These are phyloP conservation scores for Drusus annulatus DNA, from an alignment of 1,140 invertebrate genomes.

Conservation along the genomic window DNA sequence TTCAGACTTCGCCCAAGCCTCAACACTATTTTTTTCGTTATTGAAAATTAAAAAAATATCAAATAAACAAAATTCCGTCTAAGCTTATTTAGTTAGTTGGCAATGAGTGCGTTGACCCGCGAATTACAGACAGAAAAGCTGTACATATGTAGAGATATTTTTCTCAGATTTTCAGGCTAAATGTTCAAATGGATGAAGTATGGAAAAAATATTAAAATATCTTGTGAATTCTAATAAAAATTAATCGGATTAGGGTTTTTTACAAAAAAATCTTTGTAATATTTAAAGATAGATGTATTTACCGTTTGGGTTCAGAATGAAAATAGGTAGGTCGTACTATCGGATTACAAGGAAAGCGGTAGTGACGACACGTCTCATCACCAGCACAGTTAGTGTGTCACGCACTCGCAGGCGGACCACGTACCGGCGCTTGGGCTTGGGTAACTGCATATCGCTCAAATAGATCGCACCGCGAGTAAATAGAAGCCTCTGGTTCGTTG, in stretches of 20 bases:
- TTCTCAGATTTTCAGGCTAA: too few species aligned
- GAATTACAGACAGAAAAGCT: too few species aligned
- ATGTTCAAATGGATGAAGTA: too few species aligned
- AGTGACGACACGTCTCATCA: conserved; percentile 46
- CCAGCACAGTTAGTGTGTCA: conserved; percentile 47
- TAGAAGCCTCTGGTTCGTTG: conserved; percentile 50
- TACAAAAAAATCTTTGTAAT: too few species aligned
- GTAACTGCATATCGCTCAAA: conserved; percentile 52
- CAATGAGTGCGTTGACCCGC: too few species aligned
- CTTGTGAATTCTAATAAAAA: not conserved
- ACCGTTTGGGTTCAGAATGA: conserved; percentile 25
- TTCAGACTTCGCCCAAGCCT: too few species aligned
- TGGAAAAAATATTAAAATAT: not conserved
- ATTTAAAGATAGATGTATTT: conserved; percentile 15
- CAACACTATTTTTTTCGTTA: too few species aligned
- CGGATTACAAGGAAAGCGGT: conserved; percentile 48
- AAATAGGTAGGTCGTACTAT: conserved; percentile 41
- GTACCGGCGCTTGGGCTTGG: conserved; percentile 20
- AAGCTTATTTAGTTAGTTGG: too few species aligned
- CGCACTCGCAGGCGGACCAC: not conserved
- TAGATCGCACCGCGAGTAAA: conserved; percentile 45
- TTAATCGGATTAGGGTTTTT: not conserved
- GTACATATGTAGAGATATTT: too few species aligned
- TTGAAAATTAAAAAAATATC: too few species aligned
- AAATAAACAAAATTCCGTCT: too few species aligned